These are phyloP conservation scores for Tenthredo mesomela DNA, from an alignment of 2,888 invertebrate genomes.

Conservation along the genomic window DNA sequence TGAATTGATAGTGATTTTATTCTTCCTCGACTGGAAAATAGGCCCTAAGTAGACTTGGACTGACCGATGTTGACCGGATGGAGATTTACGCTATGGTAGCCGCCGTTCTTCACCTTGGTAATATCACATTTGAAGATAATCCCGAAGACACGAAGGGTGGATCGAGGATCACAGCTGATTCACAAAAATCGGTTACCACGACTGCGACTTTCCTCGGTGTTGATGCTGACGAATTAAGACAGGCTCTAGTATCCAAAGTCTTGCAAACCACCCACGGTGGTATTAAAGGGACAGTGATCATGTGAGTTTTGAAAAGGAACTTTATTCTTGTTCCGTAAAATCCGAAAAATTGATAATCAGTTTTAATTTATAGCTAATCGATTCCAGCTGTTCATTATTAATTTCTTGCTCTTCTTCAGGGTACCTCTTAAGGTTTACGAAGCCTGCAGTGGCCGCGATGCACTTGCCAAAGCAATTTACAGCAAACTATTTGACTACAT, in stretches of 20 bases:
- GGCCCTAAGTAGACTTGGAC: constrained; percentile 89
- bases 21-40: constrained; percentile 63
- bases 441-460: constrained; percentile 96
- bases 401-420: constrained; percentile 79
- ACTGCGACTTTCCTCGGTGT: constrained; percentile 87
- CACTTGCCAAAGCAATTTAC: constrained; percentile 97
- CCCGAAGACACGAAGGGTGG: constrained; percentile 92
- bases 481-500: constrained; percentile 97
- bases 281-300: constrained; percentile 96
- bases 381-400: neutral
- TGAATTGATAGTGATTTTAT: neutral
- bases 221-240: constrained; percentile 88
- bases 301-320: constrained; percentile 81
- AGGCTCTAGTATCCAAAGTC: constrained; percentile 93
- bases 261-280: constrained; percentile 98
- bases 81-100: constrained; percentile 94
- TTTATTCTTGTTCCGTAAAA: neutral
- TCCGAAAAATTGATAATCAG: neutral
- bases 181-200: constrained; percentile 85
- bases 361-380: constrained; percentile 1
- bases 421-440: constrained; percentile 97
- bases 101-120: constrained; percentile 96
- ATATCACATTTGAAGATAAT: constrained; percentile 97
- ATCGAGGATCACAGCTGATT: constrained; percentile 83
- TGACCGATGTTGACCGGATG: constrained; percentile 86